Base-by-base conservation (phyloP, 2,113 vertebrate genomes). In the Regulus satrapa region DNA sequence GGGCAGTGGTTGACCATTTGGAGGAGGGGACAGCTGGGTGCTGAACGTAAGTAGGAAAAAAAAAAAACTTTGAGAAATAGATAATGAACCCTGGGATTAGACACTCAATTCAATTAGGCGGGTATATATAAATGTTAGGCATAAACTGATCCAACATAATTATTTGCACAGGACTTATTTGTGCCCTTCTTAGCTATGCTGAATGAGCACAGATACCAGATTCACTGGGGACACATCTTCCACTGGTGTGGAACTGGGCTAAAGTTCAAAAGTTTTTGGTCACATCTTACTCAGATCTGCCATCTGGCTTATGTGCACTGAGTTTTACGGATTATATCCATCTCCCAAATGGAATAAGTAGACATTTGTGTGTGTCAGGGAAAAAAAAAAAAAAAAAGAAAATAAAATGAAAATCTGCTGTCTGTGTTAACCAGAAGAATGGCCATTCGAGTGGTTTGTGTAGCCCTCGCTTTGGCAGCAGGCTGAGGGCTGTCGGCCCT, bases 31-130 rank as follows among this genome's bases (percentile, higher is more conserved):
- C 97, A 98, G 98, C 97, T 97, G 98, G 97, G 97, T 98, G 98
- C 97, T 97, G 97, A 98, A 97, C 92, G 86, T 97, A 97, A 98
- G 97, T 73, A 97, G 92, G 92, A 56, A 95, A 95, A 96, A 95
- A 95, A 96, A 95, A 95, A 95, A 93, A 48, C 38, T 96, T 95
- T 93, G 98, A 97, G 97, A 98, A 97, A 97, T 89, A 97, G 97
- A 97, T 98, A 98, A 98, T 96, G 98, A 98, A 98, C 96, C 97
- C 95, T 94, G 98, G 97, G 98, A 98, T 97, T 97, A 98, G 95
- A 95, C 90, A 95, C 97, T 98, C 98, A 76, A 97, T 98, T 98
- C 98, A 98, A 98, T 98, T 98, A 98, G 96, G 86, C 77, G 5
- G 87, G 85, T 94, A 97, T 97, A 95, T 97, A 97, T 91, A 97